Base-by-base conservation (phyloP, 2,113 vertebrate species). In the Menidia beryllina region DNA sequence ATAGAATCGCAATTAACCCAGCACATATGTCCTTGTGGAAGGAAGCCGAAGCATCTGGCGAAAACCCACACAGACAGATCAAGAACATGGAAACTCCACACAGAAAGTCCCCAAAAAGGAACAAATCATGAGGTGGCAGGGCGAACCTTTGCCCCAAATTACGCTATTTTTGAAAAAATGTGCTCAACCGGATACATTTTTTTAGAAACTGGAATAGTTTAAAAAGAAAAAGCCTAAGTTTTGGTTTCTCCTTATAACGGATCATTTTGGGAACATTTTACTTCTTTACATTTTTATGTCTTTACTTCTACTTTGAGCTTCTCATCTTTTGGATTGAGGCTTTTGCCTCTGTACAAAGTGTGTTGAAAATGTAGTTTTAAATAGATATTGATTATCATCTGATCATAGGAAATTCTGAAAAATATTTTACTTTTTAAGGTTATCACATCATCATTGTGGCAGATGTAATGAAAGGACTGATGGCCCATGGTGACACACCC, bases 391-490 rank as follows among this genome's bases (percentile, higher is more conserved):
- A n/a, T n/a, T n/a, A n/a, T n/a, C n/a, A n/a, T n/a, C n/a, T n/a
- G n/a, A n/a, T n/a, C n/a, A n/a, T n/a, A n/a, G n/a, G n/a, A n/a
- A n/a, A n/a, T n/a, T n/a, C n/a, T n/a, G n/a, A n/a, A n/a, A n/a
- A n/a, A n/a, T n/a, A n/a, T n/a, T n/a, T n/a, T n/a, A n/a, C n/a
- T n/a, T n/a, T n/a, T n/a, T n/a, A n/a, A 0, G 1, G 13, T 21
- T 52, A 17, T 8, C 7, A 1, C 19, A 52, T 9, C 50, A 2
- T 27, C 15, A n/a, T n/a, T n/a, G n/a, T n/a, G n/a, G n/a, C n/a
- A n/a, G n/a, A n/a, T n/a, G 38, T 50, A 21, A 47, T 52, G 36
- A 69, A 38, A 70, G 30, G 20, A 47, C 43, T 48, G 39, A 79
- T 54, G 53, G 53, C 49, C 69, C 14, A 9, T 41, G 41, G 67